A percentile compares a stretch with the other conserved stretches of the same genome.
These are phyloP conservation scores for Staurois parvus DNA, from an alignment of 2,797 vertebrate genomes.

Conservation along the genomic window DNA sequence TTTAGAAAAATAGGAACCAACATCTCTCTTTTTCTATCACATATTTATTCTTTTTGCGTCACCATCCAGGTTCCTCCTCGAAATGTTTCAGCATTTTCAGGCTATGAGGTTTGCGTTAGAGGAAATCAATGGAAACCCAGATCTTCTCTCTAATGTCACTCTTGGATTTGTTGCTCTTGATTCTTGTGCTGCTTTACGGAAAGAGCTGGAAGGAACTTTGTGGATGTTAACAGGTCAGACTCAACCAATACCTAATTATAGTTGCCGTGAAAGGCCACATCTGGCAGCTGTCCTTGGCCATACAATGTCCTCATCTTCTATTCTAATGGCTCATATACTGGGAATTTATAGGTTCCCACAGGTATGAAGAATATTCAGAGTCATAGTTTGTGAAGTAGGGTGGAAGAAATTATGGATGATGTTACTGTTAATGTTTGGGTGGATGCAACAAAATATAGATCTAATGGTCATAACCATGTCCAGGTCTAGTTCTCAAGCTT, in stretches of 20 bases:
- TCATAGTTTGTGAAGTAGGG: neutral
- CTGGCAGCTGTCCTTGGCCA: constrained; percentile 52
- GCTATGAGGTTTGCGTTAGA: constrained; percentile 45
- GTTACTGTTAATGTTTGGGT: neutral
- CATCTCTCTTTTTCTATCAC: neutral
- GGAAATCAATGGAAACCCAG: constrained; percentile 37
- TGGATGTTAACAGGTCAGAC: constrained; percentile 47
- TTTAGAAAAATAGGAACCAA: neutral
- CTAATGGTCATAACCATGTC: too few species aligned
- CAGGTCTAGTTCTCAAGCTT: too few species aligned
- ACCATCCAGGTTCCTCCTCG: constrained; percentile 37
- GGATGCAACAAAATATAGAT: too few species aligned
- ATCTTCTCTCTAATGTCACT: constrained; percentile 49
- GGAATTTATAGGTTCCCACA: constrained; percentile 45
- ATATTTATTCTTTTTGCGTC: neutral
- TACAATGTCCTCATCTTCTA: constrained; percentile 26
- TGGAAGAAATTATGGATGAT: neutral
- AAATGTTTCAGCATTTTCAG: constrained; percentile 44
- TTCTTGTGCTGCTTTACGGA: constrained; percentile 44
- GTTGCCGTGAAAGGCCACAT: constrained; percentile 9
- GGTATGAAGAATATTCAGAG: neutral
- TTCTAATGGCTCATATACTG: constrained; percentile 44
- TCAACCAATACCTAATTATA: constrained; percentile 43
- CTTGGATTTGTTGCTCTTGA: constrained; percentile 37
- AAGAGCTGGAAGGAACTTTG: constrained; percentile 44